Evolutionary conservation across 53 echinoderm and acorn worm genomes (phyloP), one percentile per base, ranked within the genome.

Genomic region (Holothuria scabra): DNA sequence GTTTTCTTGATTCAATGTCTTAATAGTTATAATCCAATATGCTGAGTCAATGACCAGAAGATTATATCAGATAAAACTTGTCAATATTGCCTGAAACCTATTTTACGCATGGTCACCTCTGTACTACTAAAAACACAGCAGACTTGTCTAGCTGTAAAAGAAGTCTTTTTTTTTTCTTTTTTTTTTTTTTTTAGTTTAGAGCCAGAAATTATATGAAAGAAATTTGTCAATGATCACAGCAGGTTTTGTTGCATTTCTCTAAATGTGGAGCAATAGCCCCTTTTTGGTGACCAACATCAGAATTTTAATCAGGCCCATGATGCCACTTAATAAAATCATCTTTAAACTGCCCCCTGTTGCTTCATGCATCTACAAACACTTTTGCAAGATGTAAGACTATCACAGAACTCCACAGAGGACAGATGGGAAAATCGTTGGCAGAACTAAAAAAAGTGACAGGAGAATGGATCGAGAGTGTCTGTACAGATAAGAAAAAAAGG

Each of bases 281-380:
- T 72, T 72, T 72, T 48, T 72, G 72, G 46, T n/a, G 37, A 48
- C 44, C 46, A 72, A 44, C 37, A 48, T 46, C 72, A 72, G 72
- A 72, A 72, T 72, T 72, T 72, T 72, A 72, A 72, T 72, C 72
- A 48, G 72, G 24, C 72, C 72, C 72, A 72, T 24, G 72, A 72
- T 72, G 34, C 72, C 48, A 72, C 72, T 72, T 72, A 72, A 72
- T 72, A 72, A 72, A 72, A 72, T 72, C 72, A 72, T 72, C 72
- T 72, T 72, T 28, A 44, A 25, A 48, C 26, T 72, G 26, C 72
- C 72, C 72, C 72, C 72, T 72, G 72, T 72, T 48, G 46, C 49
- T 72, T 72, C 72, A 72, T 72, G 72, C 72, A 72, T 72, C 72
- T 48, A 46, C 48, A 49, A 72, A 72, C 72, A 72, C 72, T 72